Evolutionary conservation across 2,113 vertebrate species (phyloP).

Genomic region (Antigone vipio): DNA sequence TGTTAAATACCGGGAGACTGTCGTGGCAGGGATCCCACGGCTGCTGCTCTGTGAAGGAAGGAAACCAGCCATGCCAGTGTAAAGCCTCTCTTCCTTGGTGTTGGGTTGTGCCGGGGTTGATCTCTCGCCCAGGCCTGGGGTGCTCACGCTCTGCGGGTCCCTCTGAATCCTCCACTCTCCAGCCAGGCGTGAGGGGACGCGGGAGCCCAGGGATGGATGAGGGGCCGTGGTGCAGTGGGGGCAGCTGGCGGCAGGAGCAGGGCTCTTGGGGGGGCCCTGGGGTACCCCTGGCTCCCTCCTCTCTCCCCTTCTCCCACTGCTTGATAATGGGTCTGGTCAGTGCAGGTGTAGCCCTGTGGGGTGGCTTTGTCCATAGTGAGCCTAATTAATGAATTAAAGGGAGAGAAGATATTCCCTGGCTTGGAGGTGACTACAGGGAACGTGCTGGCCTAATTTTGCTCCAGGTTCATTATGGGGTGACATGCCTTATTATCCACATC

Average conservation of each 20-base stretch:
- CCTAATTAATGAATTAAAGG: background rate
- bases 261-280: background rate
- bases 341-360: background rate
- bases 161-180: background rate
- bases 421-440: background rate
- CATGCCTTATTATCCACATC: background rate
- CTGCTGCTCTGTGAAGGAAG: background rate
- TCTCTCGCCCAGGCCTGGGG: background rate
- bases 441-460: background rate
- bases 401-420: background rate
- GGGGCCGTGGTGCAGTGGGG: background rate
- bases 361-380: background rate
- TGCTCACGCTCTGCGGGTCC: fast-evolving
- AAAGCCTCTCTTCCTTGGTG: background rate
- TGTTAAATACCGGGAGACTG: background rate
- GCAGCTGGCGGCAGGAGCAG: fast-evolving
- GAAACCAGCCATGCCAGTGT: background rate
- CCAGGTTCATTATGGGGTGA: background rate
- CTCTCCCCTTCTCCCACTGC: background rate
- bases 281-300: background rate
- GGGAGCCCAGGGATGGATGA: no score
- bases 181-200: fast-evolving
- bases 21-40: background rate
- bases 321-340: background rate
- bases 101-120: fast-evolving